These are phyloP conservation scores for Hetaerina titia DNA, from an alignment of 2,888 invertebrate genomes.

Conservation along the genomic window DNA sequence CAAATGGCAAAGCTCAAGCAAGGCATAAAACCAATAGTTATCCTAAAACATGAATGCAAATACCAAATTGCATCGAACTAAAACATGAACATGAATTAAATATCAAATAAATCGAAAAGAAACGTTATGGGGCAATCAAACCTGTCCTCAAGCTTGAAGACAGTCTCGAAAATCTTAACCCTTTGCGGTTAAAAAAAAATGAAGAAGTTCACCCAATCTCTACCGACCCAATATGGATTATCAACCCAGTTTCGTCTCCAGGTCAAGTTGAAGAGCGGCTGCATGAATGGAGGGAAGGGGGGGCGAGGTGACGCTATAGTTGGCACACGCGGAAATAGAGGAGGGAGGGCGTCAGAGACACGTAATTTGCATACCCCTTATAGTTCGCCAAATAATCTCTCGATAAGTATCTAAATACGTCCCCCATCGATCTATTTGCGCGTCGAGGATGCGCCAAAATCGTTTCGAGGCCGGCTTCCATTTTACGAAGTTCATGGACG, in stretches of 20 bases:
- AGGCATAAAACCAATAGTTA: no score
- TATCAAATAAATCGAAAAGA: no score
- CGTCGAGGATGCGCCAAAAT: background rate
- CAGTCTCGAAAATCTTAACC: background rate
- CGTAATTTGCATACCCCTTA: background rate
- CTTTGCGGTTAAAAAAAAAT: background rate
- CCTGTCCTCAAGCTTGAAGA: background rate
- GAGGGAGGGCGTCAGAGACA: background rate
- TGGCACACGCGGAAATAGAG: background rate
- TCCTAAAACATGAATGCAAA: no score
- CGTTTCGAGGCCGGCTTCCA: background rate
- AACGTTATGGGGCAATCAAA: no score
- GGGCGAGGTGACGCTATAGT: background rate
- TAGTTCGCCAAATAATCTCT: background rate
- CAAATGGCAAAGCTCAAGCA: no score
- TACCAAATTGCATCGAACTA: no score
- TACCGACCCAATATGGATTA: background rate
- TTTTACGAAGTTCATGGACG: background rate
- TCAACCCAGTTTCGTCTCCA: background rate
- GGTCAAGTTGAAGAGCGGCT: constrained; percentile 28
- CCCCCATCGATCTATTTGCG: background rate
- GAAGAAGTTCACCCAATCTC: background rate
- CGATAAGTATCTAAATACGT: background rate
- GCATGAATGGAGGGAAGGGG: background rate
- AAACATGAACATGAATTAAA: no score